Evolutionary conservation across 2,113 vertebrate genomes (phyloP), one percentile per base, ranked within the genome.

Genomic region (Casuarius casuarius): DNA sequence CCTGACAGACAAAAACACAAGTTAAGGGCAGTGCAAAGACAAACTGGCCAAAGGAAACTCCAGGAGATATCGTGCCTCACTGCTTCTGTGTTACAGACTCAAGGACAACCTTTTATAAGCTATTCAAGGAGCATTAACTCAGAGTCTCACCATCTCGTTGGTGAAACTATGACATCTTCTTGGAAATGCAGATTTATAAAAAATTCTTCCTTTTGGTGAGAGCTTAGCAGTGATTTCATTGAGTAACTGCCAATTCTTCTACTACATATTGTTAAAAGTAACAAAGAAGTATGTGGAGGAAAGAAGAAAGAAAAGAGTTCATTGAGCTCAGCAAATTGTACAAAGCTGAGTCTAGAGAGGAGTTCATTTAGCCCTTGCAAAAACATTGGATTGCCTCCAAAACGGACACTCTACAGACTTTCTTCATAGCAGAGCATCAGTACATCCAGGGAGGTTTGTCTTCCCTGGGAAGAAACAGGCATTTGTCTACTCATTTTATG

Each of bases 151-250:
- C 81, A 87, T 48, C 87, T 89, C 87, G 0, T 94, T 77, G 93
- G 83, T 38, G 97, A 96, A 96, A 96, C 83, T 84, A 87, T 94
- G 91, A 90, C 96, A 97, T 96, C 90, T 95, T 93, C 88, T 96
- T 97, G 92, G 94, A 96, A 96, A 87, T 86, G 78, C 84, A 95
- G 94, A 96, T 92, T 94, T 89, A 86, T 61, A 54, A 77, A 90
- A 91, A 93, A 81, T 52, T 89, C 90, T 81, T 91, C 94, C 90
- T 92, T 97, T 97, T 93, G 78, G 95, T 92, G 58, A 67, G 88
- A 92, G 91, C 77, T 95, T 94, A 96, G 97, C 96, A 97, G 90
- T 92, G 90, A 96, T 93, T 97, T 96, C 95, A 97, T 92, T 96
- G 84, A 97, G 94, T 74, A 94, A 89, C 70, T 88, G 97, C 96